Base-by-base conservation (phyloP, 2,797 vertebrate genomes). In the Macrochelys suwanniensis region DNA sequence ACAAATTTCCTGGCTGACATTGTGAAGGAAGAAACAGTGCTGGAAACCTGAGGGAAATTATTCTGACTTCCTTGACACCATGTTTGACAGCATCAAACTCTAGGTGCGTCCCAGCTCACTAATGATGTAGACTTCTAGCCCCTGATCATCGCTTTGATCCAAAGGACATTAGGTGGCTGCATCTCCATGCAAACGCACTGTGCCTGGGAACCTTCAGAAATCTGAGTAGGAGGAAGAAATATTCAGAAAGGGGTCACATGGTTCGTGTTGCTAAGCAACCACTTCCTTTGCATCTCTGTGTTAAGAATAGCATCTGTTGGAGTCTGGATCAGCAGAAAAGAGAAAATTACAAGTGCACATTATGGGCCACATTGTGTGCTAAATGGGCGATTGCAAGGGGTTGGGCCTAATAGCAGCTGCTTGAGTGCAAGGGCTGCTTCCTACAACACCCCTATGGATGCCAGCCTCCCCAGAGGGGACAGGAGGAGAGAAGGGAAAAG, bases 241-340 rank as follows among this genome's bases (percentile, higher is more conserved):
- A 93, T 92, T 88, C 88, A 81, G 57, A 59, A 80, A 92, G 89
- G 54, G 83, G 82, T 96, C 86, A 50, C 76, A 31, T 76, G 56
- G 85, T 76, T 91, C 78, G 71, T 85, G 97, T 97, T 97, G 95
- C 97, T 96, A 95, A 85, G 97, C 93, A 97, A 97, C 97, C 12
- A 15, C 85, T 95, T 95, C 92, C 77, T 97, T 96, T 95, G 57
- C 86, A 11, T 95, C 80, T 88, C 4, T 89, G n/a, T n/a, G 37
- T 86, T 91, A 94, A 88, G 90, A 87, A 95, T 37, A 95, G 0
- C 77, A 84, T 53, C 42, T 21, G 89, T 96, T 47, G 56, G 96
- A 94, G 85, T 89, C 90, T 31, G 80, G 80, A 26, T 80, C 53
- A 71, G 57, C 26, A 83, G 57, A 74, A 51, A 68, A 57, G 7